Evolutionary conservation across 2,888 invertebrate genomes (phyloP), one percentile per base, ranked within the genome.

Genomic region (Portevinia maculata): DNA sequence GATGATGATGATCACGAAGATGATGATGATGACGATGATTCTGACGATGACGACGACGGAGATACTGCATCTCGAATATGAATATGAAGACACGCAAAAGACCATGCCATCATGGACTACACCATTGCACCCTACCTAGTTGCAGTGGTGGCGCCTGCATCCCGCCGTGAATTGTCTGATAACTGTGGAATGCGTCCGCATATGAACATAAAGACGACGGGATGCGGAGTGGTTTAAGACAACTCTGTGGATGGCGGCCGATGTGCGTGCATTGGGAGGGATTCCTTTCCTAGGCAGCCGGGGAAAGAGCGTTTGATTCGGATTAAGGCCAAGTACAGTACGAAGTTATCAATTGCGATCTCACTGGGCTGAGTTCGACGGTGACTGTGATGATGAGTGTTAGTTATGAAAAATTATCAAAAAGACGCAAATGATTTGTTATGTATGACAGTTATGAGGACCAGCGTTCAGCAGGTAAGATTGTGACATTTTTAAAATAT

Each of bases 91-190:
- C 69, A 64, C 84, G 65, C 75, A 70, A 84, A 69, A 84, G 74
- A 74, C 46, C 21, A 39, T 11, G 21, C 37, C 46, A n/a, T n/a
- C n/a, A 53, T 48, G 48, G 32, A 41, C 32, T 32, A 34, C 34
- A 32, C 60, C 53, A 52, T 28, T 71, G 60, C 64, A 78, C 64
- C 67, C 71, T 75, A 83, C 85, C 79, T 84, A 85, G 9, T 60
- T 84, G 59, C 79, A 83, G 71, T 86, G 87, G 89, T 90, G 90
- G 90, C 90, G 90, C 90, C 90, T 90, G 87, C 88, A 88, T 89
- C 90, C 90, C 90, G 90, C 87, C 88, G 90, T 86, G 90, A 88
- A 86, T 88, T 88, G 90, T 90, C 90, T 90, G 90, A 88, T 90
- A 89, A 90, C 89, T 83, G 65, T 83, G 83, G 83, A 84, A 85